Conservation (phyloP, 2,113 vertebrate genomes). For the Hemiprocne comata region DNA sequence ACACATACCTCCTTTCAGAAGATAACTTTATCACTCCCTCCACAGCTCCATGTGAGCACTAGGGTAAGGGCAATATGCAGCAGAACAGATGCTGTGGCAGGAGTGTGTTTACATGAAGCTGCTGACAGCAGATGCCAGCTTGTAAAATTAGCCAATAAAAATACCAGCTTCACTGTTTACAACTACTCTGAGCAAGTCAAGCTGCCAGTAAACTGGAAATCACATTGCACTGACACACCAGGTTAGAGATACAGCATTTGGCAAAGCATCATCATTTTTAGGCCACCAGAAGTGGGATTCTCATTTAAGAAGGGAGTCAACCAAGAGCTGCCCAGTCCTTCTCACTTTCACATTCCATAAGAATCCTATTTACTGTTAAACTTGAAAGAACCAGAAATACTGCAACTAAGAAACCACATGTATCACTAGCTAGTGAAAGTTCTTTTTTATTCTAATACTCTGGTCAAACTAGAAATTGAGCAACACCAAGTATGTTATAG, state of each 20-base stretch:
- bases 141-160: constrained; percentile 68
- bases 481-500: background rate
- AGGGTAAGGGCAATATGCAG: constrained; percentile 62
- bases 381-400: background rate
- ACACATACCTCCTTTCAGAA: constrained; percentile 29
- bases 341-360: background rate
- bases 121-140: constrained; percentile 69
- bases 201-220: constrained; percentile 24
- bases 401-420: background rate
- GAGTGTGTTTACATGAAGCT: constrained; percentile 73
- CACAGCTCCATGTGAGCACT: background rate
- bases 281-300: background rate
- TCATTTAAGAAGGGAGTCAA: background rate
- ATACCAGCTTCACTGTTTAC: constrained; percentile 55
- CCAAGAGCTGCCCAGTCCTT: background rate
- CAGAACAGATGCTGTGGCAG: constrained; percentile 72
- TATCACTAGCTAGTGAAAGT: background rate
- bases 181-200: constrained; percentile 32
- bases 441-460: background rate
- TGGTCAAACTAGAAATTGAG: background rate
- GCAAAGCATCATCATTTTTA: background rate
- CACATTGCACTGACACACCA: background rate
- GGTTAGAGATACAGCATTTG: constrained; percentile 13
- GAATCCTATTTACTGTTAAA: background rate
- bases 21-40: constrained; percentile 42